Base-by-base conservation (phyloP, 2,797 vertebrate species). In the Etheostoma perlongum region DNA sequence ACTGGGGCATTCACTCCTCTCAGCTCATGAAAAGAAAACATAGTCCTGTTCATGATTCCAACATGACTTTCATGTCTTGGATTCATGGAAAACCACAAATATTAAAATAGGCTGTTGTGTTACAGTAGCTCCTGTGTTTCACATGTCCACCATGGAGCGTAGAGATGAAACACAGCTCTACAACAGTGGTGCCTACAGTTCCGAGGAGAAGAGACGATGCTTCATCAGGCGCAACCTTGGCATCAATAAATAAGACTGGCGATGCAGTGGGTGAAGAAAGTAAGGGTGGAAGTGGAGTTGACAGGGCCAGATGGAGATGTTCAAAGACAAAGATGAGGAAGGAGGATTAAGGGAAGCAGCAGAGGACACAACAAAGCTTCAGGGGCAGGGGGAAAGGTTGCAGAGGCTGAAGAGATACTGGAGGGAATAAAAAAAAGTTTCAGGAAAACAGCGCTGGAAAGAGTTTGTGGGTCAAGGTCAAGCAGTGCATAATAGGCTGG, bases 251-350 rank as follows among this genome's bases (percentile, higher is more conserved):
- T 63, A 74, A 72, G 64, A 79, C 61, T 55, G 80, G 54, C 51
- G 72, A 77, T 42, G 74, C 30, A 21, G 62, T 61, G 62, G 59
- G 44, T 86, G 87, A 91, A 80, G 75, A 88, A 87, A 85, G 85
- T 59, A 70, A 73, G 48, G 75, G 42, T 61, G 73, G 57, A 85
- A 88, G 70, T 86, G 64, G 82, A 85, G 83, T 47, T 84, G 90
- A 90, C 84, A 67, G 81, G 79, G 63, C 87, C 89, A 89, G 83
- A 90, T 91, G 88, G 86, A 91, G 88, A 85, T 33, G 76, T 84
- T 87, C 53, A 81, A 85, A 85, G 73, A 79, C 55, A 67, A 74
- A 78, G 30, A 47, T 23, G 47, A 54, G 40, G 12, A 53, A 59
- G 25, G 14, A 27, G 30, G 54, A n/a, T 67, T 67, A 53, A 65